These are phyloP conservation scores for Lepilemur ruficaudatus DNA, from an alignment of 2,797 vertebrate species.

Conservation along the genomic window DNA sequence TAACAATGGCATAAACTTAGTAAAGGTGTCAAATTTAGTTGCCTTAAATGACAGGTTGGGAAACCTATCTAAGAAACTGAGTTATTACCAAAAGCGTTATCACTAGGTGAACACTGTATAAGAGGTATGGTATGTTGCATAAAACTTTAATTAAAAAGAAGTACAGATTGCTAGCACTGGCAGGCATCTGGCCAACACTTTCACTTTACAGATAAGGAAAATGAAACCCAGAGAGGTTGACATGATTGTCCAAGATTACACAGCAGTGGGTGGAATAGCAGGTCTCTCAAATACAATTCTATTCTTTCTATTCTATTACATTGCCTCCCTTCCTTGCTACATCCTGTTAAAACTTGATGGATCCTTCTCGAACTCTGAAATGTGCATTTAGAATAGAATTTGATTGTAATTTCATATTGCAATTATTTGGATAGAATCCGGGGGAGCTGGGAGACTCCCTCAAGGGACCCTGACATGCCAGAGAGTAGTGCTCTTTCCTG, in stretches of 20 bases:
- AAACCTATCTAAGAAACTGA: background rate
- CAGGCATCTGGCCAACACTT: background rate
- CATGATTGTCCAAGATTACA: background rate
- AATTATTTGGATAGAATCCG: background rate
- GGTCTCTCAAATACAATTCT: background rate
- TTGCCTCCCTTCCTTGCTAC: background rate
- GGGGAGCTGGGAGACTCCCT: background rate
- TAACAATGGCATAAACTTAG: background rate
- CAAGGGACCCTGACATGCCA: background rate
- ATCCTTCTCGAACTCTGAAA: background rate
- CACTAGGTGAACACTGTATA: background rate
- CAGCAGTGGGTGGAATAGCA: background rate
- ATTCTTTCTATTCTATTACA: background rate
- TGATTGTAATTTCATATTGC: background rate
- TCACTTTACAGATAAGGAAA: background rate
- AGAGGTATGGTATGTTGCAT: background rate
- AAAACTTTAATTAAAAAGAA: background rate
- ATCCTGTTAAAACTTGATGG: background rate
- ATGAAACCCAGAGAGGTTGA: background rate
- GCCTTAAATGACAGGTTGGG: background rate
- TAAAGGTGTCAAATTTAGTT: background rate
- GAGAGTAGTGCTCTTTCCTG: background rate
- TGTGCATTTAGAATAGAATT: background rate
- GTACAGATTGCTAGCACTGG: background rate
- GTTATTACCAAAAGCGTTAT: background rate